phyloP scores from a whole-genome alignment of 2,797 vertebrate genomes.

The Momotus momota region DNA sequence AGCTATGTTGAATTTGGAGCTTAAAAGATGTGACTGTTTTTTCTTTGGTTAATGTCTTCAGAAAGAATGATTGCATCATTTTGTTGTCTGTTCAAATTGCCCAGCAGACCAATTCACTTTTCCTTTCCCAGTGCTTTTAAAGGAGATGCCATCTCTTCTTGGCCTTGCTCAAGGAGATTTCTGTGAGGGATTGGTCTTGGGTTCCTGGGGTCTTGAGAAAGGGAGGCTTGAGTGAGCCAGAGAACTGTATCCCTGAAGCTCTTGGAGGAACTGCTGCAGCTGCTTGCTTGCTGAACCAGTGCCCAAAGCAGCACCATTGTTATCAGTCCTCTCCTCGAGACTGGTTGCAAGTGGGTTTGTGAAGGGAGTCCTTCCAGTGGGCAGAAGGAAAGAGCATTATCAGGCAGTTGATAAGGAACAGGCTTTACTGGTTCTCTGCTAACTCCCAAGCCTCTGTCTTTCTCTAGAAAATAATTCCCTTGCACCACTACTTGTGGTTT shows the following conservation, averaged over 20 bases:
- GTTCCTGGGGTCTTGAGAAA: not conserved
- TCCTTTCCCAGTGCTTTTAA: slow-evolving; percentile 8
- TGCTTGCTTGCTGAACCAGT: slow-evolving; percentile 24
- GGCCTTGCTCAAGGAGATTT: not conserved
- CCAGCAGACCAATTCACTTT: not conserved
- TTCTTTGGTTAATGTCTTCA: not conserved
- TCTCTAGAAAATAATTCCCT: not conserved
- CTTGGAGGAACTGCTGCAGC: slow-evolving; percentile 5
- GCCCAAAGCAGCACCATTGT: slow-evolving; percentile 21
- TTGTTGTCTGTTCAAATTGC: not conserved
- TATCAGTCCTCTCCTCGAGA: not conserved
- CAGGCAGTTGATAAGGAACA: not conserved
- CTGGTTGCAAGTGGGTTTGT: not conserved
- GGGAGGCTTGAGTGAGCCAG: not conserved
- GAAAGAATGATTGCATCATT: not conserved
- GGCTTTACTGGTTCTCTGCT: slow-evolving; percentile 21
- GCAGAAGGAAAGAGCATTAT: not conserved
- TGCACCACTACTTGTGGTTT: not conserved
- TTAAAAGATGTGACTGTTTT: not conserved
- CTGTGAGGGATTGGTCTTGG: not conserved
- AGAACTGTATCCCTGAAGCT: not conserved
- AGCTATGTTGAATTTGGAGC: not conserved
- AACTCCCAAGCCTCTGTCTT: not conserved
- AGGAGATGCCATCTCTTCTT: not conserved
- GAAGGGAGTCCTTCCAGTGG: not conserved